A percentile compares a stretch with the other conserved stretches of the same genome.
phyloP scores from a whole-genome alignment of 2,113 vertebrate species.

The Ornithorhynchus anatinus region DNA sequence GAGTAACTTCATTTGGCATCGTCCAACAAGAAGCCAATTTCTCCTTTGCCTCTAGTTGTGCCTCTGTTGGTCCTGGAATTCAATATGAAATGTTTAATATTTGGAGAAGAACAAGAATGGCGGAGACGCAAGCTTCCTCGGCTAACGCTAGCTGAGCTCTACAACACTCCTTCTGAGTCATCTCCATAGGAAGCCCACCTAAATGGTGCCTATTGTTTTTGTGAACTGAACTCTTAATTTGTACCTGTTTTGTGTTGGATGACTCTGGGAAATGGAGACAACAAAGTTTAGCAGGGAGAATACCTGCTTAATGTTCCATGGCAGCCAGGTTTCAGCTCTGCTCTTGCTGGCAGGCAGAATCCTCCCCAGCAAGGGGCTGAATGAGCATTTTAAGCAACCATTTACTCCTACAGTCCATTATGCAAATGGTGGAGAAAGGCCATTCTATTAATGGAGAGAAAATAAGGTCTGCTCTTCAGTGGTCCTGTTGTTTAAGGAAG shows the following conservation, averaged over 20 bases:
- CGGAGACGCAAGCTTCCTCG: conserved; percentile 21
- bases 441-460: conserved; percentile 16
- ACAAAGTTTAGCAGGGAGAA: conserved; percentile 43
- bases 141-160: conserved; percentile 11
- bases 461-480: conserved; percentile 10
- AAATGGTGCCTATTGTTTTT: conserved; percentile 54
- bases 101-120: conserved; percentile 33
- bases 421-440: conserved; percentile 18
- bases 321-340: conserved; percentile 34
- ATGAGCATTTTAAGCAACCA: conserved; percentile 45
- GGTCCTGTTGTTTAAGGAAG: conserved; percentile 24
- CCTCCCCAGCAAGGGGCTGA: conserved; percentile 11
- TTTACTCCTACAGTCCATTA: conserved; percentile 36
- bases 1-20: neutral
- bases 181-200: conserved; percentile 36
- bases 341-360: conserved; percentile 31
- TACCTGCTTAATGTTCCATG: conserved; percentile 52
- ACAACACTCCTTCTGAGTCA: neutral
- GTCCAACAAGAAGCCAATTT: neutral
- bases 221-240: conserved; percentile 50
- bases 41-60: neutral
- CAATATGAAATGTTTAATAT: conserved; percentile 40
- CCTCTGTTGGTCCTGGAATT: conserved; percentile 9
- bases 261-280: conserved; percentile 51
- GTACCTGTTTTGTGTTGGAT: conserved; percentile 50